These are phyloP conservation scores for Pherbina coryleti DNA, from an alignment of 2,888 invertebrate genomes.

Conservation along the genomic window DNA sequence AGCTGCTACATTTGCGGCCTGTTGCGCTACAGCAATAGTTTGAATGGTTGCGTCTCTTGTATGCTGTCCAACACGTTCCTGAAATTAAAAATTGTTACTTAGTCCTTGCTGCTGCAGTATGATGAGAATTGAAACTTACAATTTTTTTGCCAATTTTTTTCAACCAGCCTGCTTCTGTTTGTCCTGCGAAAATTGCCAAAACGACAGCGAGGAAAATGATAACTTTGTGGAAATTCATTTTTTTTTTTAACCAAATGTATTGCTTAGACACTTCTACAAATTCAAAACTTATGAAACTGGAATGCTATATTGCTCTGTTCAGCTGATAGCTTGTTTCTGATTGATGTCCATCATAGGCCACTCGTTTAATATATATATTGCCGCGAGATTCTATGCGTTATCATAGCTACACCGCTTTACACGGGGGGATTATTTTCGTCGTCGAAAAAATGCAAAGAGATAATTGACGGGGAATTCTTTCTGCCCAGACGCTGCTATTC, in stretches of 20 bases:
- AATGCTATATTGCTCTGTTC: too few relatives aligned
- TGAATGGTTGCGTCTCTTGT: conserved; percentile 50
- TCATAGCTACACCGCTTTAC: too few relatives aligned
- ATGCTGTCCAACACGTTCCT: conserved; percentile 49
- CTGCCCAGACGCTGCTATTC: too few relatives aligned
- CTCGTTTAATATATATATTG: too few relatives aligned
- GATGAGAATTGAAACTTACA: conserved; percentile 41
- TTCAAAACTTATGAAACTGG: too few relatives aligned
- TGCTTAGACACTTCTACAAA: background rate
- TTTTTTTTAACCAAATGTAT: background rate
- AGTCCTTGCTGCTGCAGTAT: background rate
- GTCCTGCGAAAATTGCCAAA: conserved; percentile 47
- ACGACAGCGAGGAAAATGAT: conserved; percentile 47
- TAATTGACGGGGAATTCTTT: too few relatives aligned
- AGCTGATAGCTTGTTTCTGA: too few relatives aligned
- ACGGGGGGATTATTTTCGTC: too few relatives aligned
- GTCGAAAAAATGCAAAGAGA: too few relatives aligned
- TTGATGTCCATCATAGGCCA: too few relatives aligned
- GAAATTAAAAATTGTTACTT: background rate
- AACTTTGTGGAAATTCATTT: conserved; percentile 52
- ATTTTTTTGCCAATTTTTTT: conserved; percentile 52
- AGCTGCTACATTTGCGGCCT: conserved; percentile 50
- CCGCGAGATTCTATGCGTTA: too few relatives aligned
- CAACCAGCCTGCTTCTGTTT: conserved; percentile 52
- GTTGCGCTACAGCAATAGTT: conserved; percentile 47